Conservation (phyloP, 2,113 vertebrate species). For the Macquaria ambigua region DNA sequence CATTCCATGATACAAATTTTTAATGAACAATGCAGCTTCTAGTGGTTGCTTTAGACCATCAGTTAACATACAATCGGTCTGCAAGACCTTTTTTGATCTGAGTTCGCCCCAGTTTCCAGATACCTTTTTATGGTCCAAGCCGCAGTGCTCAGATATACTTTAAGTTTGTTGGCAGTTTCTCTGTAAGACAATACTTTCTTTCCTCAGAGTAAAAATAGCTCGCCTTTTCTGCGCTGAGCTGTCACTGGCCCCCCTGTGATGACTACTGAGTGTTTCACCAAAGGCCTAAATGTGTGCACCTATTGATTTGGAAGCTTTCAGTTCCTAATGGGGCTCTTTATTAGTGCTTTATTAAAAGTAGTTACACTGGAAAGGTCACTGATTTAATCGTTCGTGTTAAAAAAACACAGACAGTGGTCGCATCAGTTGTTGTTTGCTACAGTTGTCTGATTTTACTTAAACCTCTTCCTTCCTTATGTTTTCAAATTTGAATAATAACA, state of each 20-base stretch:
- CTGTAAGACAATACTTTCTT: constrained; percentile 64
- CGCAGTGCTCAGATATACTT: constrained; percentile 1
- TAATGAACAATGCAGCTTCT: background rate
- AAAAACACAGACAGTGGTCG: constrained; percentile 18
- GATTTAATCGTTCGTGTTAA: constrained; percentile 37
- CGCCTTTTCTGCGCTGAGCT: constrained; percentile 28
- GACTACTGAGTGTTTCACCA: constrained; percentile 51
- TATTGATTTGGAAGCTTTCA: constrained; percentile 68
- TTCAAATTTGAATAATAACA: background rate
- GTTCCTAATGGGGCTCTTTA: constrained; percentile 56
- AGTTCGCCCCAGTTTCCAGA: constrained; percentile 9
- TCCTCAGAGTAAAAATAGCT: constrained; percentile 53
- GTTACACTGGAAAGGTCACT: constrained; percentile 48
- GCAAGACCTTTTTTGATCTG: constrained; percentile 24
- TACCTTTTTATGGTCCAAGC: constrained; percentile 8
- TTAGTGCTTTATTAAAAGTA: constrained; percentile 53
- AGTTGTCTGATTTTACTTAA: too few relatives aligned
- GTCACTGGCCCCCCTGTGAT: constrained; percentile 32
- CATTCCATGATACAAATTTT: background rate
- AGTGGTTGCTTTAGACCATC: constrained; percentile 4
- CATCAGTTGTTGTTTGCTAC: too few relatives aligned
- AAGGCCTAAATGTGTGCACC: constrained; percentile 50
- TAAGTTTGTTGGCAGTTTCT: constrained; percentile 32
- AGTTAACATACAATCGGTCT: background rate
- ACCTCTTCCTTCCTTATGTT: background rate